phyloP scores from a whole-genome alignment of 1,140 invertebrate species.

The Cyclina sinensis region DNA sequence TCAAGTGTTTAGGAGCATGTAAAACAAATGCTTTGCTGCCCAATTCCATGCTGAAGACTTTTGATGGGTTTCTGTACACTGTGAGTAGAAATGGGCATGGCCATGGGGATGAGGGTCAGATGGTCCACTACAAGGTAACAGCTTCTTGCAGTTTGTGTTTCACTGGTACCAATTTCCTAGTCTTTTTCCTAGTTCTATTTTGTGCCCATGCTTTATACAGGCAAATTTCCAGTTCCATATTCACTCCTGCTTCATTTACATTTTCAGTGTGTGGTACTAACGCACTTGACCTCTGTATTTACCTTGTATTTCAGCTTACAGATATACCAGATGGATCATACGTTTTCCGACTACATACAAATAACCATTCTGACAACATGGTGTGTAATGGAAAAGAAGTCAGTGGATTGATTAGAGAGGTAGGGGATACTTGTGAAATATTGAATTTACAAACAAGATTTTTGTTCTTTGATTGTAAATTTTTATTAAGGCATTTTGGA shows the following conservation, averaged over 20 bases:
- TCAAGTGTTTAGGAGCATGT: slow-evolving; percentile 47
- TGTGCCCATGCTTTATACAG: too few relatives aligned
- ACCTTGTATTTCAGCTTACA: slow-evolving; percentile 62
- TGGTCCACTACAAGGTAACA: slow-evolving; percentile 71
- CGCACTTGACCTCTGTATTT: too few relatives aligned
- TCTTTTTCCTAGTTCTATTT: too few relatives aligned
- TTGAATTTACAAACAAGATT: too few relatives aligned
- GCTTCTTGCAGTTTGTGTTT: not conserved
- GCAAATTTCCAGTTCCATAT: too few relatives aligned
- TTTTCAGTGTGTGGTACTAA: too few relatives aligned
- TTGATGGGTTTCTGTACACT: slow-evolving; percentile 75
- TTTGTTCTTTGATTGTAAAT: too few relatives aligned
- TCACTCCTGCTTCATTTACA: too few relatives aligned
- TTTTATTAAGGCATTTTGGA: too few relatives aligned
- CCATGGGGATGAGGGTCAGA: slow-evolving; percentile 54
- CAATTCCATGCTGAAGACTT: slow-evolving; percentile 65
- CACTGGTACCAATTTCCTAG: too few relatives aligned
- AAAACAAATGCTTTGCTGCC: slow-evolving; percentile 61
- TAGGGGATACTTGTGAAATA: too few relatives aligned
- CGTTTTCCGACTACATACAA: slow-evolving; percentile 67
- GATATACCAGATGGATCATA: slow-evolving; percentile 69
- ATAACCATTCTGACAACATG: not conserved
- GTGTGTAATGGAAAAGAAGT: slow-evolving; percentile 22
- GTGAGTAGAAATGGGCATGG: slow-evolving; percentile 56
- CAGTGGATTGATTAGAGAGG: not conserved